Conservation (phyloP, 2,113 vertebrate genomes). For the Dicentrarchus labrax region DNA sequence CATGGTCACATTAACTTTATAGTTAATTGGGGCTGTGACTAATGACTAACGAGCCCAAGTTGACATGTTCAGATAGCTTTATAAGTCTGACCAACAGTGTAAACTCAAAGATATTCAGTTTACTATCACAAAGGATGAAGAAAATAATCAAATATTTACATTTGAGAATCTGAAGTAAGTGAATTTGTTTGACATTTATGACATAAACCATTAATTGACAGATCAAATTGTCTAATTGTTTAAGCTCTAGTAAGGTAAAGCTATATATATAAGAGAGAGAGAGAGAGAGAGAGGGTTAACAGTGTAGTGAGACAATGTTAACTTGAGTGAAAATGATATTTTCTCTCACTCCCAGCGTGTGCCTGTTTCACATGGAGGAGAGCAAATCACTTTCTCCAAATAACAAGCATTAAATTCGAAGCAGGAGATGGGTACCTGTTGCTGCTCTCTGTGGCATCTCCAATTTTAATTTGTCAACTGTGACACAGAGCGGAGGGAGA, state of each 20-base stretch:
- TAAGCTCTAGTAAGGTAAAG: neutral
- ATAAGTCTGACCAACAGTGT: neutral
- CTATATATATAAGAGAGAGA: no score
- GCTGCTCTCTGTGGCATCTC: slow-evolving; percentile 31
- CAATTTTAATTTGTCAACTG: slow-evolving; percentile 19
- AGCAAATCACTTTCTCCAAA: slow-evolving; percentile 16
- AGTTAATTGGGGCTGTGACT: neutral
- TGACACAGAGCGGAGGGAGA: slow-evolving; percentile 6
- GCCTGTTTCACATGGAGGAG: neutral
- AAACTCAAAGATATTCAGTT: neutral
- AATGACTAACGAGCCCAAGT: neutral
- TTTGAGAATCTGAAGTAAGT: neutral
- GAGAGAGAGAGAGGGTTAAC: neutral
- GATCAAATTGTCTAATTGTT: neutral
- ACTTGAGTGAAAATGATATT: neutral
- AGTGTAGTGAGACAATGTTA: neutral
- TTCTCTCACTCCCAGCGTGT: neutral
- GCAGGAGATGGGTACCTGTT: slow-evolving; percentile 37
- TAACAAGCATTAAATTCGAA: neutral
- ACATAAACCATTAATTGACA: neutral
- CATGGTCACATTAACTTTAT: neutral
- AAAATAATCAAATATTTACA: neutral
- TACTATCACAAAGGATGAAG: neutral
- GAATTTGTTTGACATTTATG: neutral
- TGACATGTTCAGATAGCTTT: neutral